Percentiles rank a stretch among this genome's conserved stretches.
Conservation (phyloP, 2,113 vertebrate genomes). For the Crotalus horridus region DNA sequence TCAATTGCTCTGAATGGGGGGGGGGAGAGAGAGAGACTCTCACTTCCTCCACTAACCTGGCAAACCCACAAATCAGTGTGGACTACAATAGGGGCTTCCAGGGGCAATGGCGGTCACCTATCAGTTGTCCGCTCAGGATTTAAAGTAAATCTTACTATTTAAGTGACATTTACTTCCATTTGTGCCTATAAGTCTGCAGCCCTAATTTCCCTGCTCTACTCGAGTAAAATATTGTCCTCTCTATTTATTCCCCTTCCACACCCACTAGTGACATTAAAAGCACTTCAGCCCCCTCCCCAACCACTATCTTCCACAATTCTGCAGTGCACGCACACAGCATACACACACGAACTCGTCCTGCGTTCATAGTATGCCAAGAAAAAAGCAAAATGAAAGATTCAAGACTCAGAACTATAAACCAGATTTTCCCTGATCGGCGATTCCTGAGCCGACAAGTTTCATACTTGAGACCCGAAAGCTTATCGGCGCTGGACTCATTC, state of each 20-base stretch:
- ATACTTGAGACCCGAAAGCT: neutral
- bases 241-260: neutral
- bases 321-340: too few species aligned
- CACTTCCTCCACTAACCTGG: neutral
- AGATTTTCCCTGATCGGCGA: neutral
- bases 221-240: too few species aligned
- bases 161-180: neutral
- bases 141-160: neutral
- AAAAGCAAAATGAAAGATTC: neutral
- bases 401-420: neutral
- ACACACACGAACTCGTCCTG: neutral
- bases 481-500: too few species aligned
- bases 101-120: neutral
- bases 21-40: neutral
- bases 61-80: neutral
- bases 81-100: neutral
- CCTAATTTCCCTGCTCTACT: neutral
- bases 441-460: neutral
- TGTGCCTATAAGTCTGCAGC: neutral
- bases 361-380: neutral
- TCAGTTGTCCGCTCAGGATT: neutral
- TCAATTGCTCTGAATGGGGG: neutral
- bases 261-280: neutral
- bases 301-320: neutral
- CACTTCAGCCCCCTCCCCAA: neutral